These are phyloP conservation scores for Drosophila punjabiensis DNA, from an alignment of 1,140 invertebrate genomes.

Conservation along the genomic window DNA sequence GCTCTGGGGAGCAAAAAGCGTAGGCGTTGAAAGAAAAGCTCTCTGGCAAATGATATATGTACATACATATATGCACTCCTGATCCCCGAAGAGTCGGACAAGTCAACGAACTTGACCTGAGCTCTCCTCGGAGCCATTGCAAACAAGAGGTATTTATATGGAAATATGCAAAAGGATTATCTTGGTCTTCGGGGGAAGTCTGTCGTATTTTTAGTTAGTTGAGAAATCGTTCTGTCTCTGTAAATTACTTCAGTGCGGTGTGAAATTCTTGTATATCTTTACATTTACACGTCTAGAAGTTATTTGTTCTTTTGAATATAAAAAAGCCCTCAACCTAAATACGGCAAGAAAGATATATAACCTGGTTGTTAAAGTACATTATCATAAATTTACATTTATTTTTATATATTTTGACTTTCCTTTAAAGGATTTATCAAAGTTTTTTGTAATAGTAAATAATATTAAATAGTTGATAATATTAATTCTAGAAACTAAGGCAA, in stretches of 20 bases:
- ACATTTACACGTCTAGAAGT: not conserved
- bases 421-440: too few species aligned
- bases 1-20: constrained; percentile 16
- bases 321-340: not conserved
- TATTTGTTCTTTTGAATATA: constrained; percentile 8
- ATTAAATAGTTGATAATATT: too few species aligned
- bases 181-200: constrained; percentile 3
- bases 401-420: not conserved
- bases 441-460: too few species aligned
- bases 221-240: constrained; percentile 22
- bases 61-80: constrained; percentile 33
- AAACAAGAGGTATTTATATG: constrained; percentile 10
- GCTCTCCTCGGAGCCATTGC: not conserved
- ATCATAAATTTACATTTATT: not conserved
- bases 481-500: too few species aligned
- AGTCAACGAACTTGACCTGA: constrained; percentile 55
- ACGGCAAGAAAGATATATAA: not conserved
- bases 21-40: constrained; percentile 45
- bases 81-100: constrained; percentile 32
- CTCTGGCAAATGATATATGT: constrained; percentile 38
- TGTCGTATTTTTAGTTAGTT: constrained; percentile 19
- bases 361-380: not conserved
- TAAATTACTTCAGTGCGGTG: not conserved
- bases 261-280: not conserved
- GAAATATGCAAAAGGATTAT: constrained; percentile 27